Percentiles rank a stretch among this genome's conserved stretches.
These are phyloP conservation scores for Trematomus bernacchii DNA, from an alignment of 2,797 vertebrate genomes.

Conservation along the genomic window DNA sequence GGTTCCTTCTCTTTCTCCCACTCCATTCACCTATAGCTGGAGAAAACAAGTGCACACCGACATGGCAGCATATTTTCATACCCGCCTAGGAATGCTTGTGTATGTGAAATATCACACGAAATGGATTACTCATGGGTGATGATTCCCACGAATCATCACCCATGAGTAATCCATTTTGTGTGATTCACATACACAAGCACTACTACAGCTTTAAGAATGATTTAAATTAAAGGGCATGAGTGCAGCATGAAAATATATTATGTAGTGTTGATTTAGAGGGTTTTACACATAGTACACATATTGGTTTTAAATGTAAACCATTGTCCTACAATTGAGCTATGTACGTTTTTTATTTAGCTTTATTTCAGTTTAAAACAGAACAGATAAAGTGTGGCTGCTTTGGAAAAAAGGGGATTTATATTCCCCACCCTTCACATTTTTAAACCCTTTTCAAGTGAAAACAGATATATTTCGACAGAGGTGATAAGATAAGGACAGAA, in stretches of 20 bases:
- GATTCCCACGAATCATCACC: no score
- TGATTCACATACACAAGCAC: no score
- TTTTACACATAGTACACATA: no score
- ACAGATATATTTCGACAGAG: neutral
- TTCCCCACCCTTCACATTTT: neutral
- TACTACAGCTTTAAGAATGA: neutral
- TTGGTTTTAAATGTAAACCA: no score
- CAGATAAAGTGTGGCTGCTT: neutral
- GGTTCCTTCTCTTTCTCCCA: slow-evolving; percentile 13
- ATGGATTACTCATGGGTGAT: slow-evolving; percentile 36
- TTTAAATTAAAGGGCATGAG: neutral
- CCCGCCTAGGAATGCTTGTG: slow-evolving; percentile 55
- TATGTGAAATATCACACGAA: slow-evolving; percentile 39
- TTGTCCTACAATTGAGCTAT: neutral
- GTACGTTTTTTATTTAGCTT: neutral
- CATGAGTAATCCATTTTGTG: no score
- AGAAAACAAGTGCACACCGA: slow-evolving; percentile 43
- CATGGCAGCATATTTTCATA: slow-evolving; percentile 49
- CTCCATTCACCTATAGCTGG: slow-evolving; percentile 41
- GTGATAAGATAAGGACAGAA: neutral
- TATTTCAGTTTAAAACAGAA: neutral
- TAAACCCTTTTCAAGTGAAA: neutral
- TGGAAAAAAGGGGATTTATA: neutral
- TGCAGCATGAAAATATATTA: neutral
- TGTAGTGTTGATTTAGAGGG: neutral